Conservation (phyloP, 2,888 invertebrate genomes). For the Xanthia togata region DNA sequence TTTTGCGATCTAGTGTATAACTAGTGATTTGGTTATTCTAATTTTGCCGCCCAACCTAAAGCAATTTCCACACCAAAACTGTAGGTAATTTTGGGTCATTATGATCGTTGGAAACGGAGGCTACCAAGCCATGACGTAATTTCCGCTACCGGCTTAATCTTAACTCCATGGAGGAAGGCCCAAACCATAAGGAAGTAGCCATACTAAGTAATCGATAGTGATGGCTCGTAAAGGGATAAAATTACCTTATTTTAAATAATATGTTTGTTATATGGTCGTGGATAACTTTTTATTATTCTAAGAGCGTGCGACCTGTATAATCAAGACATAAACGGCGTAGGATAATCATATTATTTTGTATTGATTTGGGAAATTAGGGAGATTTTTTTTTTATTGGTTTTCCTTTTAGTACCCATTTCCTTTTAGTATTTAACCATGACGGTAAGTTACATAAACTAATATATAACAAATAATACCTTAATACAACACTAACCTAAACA, state of each 20-base stretch:
- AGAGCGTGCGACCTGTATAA: neutral
- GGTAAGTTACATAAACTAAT: neutral
- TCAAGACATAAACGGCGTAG: neutral
- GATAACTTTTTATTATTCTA: conserved; percentile 16
- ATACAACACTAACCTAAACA: too few species aligned
- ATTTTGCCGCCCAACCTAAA: conserved; percentile 16
- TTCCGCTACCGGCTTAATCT: conserved; percentile 43
- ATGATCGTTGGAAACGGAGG: conserved; percentile 23
- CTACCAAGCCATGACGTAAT: conserved; percentile 47
- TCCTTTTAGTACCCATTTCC: neutral
- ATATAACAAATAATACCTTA: too few species aligned
- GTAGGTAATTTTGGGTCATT: conserved; percentile 39
- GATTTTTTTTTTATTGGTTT: neutral
- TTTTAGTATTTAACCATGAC: neutral
- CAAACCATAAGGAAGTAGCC: conserved; percentile 34
- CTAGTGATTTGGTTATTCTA: conserved; percentile 21
- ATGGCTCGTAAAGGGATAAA: conserved; percentile 2
- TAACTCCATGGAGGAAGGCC: conserved; percentile 19
- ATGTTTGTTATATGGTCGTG: conserved; percentile 4
- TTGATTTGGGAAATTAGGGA: neutral
- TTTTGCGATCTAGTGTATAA: too few species aligned
- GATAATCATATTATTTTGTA: conserved; percentile 6
- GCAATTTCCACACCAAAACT: conserved; percentile 22
- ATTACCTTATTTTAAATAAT: neutral
- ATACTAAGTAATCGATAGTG: conserved; percentile 40